Evolutionary conservation across 2,113 vertebrate genomes (phyloP).

Genomic region (Haemorhous mexicanus): DNA sequence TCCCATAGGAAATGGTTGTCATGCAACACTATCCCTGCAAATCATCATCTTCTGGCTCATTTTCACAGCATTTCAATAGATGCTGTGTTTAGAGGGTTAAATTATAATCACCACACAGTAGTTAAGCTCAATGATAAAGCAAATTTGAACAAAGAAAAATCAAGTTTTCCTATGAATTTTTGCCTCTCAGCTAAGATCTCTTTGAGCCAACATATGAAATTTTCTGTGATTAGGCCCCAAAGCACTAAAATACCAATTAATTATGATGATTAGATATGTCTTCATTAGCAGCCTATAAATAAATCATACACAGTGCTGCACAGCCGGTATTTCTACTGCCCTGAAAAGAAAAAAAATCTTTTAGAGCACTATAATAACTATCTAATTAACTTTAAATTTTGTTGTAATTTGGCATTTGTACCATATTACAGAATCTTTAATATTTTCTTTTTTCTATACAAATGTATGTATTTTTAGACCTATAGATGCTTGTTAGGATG

Average conservation of each 20-base stretch:
- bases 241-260: slow-evolving; percentile 78
- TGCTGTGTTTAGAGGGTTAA: slow-evolving; percentile 5
- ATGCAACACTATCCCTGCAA: background rate
- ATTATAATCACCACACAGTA: background rate
- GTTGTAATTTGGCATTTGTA: slow-evolving; percentile 25
- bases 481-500: background rate
- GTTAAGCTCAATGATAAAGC: background rate
- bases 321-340: slow-evolving; percentile 44
- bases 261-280: slow-evolving; percentile 79
- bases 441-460: slow-evolving; percentile 8
- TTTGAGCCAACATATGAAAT: slow-evolving; percentile 58
- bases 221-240: slow-evolving; percentile 69
- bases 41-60: background rate
- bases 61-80: background rate
- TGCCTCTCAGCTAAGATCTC: slow-evolving; percentile 44
- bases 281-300: slow-evolving; percentile 80
- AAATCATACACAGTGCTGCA: slow-evolving; percentile 69
- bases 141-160: slow-evolving; percentile 21
- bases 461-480: background rate
- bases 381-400: slow-evolving; percentile 70
- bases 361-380: slow-evolving; percentile 27
- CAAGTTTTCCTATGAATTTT: slow-evolving; percentile 30
- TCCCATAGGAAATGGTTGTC: background rate
- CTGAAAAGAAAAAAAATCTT: slow-evolving; percentile 51
- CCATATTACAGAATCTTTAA: slow-evolving; percentile 26